Base-by-base conservation (phyloP, 2,888 invertebrate species). In the Scrobipalpa atriplicella region DNA sequence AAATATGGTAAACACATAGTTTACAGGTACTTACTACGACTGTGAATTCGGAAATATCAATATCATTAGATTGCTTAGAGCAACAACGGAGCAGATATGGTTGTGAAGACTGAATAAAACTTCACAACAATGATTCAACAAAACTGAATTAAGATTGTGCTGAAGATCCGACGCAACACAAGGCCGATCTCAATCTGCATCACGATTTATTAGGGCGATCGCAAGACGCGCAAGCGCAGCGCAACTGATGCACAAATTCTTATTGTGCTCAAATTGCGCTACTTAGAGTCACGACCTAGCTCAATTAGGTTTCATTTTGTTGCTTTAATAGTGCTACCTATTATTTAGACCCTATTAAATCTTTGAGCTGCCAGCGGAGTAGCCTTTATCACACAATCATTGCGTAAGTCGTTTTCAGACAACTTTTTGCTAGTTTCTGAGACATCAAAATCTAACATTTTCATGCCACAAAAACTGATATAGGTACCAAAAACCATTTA, bases 191-290 rank as follows among this genome's bases (percentile, higher is more conserved):
- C 19, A 61, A 61, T 61, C 61, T 61, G n/a, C 16, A 61, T 41
- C 39, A 41, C 61, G 61, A 41, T 61, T 61, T 61, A 61, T 62
- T 62, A 51, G 47, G 62, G 47, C n/a, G 29, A 29, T 29, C 62
- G 47, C 13, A 11, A 47, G 29, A 13, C 7, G 36, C 54, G 54
- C 21, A 56, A 19, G 43, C 16, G 62, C 62, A 19, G 43, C 16
- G 62, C 62, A 47, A 62, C 18, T 47, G 36, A 29, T 62, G 62
- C 47, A 16, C 47, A 62, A 62, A 62, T 47, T 62, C 62, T 43
- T 62, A 62, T 47, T 47, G 62, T 47, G 62, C n/a, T 29, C 62
- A 62, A 62, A 47, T 47, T 47, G 47, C 62, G 62, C 62, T 62
- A 62, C 62, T 36, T 62, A 29, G 0, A 51, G 62, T 62, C 62